Percentiles rank a stretch among this genome's conserved stretches.
phyloP scores from a whole-genome alignment of 2,888 invertebrate genomes.

The Luperina testacea region DNA sequence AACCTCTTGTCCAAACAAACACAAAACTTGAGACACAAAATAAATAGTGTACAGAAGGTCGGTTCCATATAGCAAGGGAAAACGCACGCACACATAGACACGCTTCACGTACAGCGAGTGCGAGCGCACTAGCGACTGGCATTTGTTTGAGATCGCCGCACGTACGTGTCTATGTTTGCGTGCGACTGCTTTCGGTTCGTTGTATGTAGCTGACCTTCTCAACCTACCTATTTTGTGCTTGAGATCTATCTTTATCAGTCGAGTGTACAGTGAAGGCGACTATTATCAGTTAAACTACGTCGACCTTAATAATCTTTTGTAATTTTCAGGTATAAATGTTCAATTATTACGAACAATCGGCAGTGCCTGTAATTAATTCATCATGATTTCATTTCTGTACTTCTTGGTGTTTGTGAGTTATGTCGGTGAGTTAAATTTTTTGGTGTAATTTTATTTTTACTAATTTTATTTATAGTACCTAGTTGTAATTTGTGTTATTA shows the following conservation, averaged over 20 bases:
- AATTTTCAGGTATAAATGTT: slow-evolving; percentile 80
- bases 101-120: not conserved
- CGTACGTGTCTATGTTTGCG: not conserved
- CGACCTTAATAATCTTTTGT: slow-evolving; percentile 84
- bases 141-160: slow-evolving; percentile 4
- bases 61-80: not conserved
- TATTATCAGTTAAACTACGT: slow-evolving; percentile 80
- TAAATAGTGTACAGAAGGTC: slow-evolving; percentile 19
- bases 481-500: not conserved
- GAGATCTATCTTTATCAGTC: slow-evolving; percentile 75
- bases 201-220: slow-evolving; percentile 8
- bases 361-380: slow-evolving; percentile 66
- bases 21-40: slow-evolving; percentile 27
- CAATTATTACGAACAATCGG: slow-evolving; percentile 51
- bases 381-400: slow-evolving; percentile 71
- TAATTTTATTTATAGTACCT: not conserved
- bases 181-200: not conserved
- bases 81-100: slow-evolving; percentile 9
- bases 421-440: slow-evolving; percentile 53
- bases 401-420: slow-evolving; percentile 66
- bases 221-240: slow-evolving; percentile 39
- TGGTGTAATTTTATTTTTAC: not conserved
- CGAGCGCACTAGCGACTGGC: not conserved
- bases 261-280: slow-evolving; percentile 83
- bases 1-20: slow-evolving; percentile 35